Base-by-base conservation (phyloP, 2,797 vertebrate genomes). In the Anguilla megastoma region DNA sequence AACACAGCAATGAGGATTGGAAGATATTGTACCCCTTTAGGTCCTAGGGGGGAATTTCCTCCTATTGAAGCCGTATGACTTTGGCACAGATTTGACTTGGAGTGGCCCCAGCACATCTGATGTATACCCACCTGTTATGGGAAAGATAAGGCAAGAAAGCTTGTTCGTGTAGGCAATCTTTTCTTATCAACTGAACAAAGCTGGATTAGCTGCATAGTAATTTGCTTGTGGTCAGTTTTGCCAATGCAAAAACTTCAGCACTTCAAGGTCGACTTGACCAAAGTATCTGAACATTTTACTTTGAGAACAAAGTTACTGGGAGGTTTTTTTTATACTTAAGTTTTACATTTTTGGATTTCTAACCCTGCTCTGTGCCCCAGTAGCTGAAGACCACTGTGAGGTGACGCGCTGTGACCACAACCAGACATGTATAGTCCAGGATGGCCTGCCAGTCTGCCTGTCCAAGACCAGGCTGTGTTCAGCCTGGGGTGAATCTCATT, bases 381-480 rank as follows among this genome's bases (percentile, higher is more conserved):
- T 21, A 87, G 86, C 85, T 63, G 33, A 48, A 93, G 95, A 96
- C 14, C 94, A 52, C 2, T 87, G 86, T 33, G 14, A 58, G 8
- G n/a, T 10, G 41, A 52, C 30, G 18, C 71, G 54, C 14, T 87
- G 86, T 80, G 71, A 76, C 48, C 79, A 12, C 21, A 60, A 58
- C 63, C 41, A 30, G 8, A 21, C 16, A 5, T 87, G 86, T 24
- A 10, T 27, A 2, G 33, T 87, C 48, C 18, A 4, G 21, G 30
- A 80, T 41, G 52, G 33, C 14, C 16, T 58, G 0, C 91, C 91
- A 0, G 0, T 7, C 21, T 97, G 96, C 0, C 6, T 80, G 21
- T 92, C 94, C 0, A 93, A 94, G 69, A 94, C 92, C 14, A 80
- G 92, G 85, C 94, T 89, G 0, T 96, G 95, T 76, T 90, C 86